Percentiles rank a stretch among this genome's conserved stretches.
Evolutionary conservation across 1,140 invertebrate species (phyloP).

Genomic region (Conus ventricosus): DNA sequence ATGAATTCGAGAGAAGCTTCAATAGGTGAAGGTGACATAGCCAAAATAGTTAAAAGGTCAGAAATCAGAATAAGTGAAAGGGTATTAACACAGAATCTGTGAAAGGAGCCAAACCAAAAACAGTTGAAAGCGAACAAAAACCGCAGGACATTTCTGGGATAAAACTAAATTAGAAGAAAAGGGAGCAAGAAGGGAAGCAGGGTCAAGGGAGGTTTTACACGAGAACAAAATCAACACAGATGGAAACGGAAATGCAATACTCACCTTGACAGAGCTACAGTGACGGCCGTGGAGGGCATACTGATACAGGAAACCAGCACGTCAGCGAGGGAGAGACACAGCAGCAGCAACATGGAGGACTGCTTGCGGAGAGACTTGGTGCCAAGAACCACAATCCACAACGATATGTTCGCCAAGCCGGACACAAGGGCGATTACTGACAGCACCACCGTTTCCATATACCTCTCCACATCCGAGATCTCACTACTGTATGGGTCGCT

Average conservation of each 20-base stretch:
- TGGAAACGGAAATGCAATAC: background rate
- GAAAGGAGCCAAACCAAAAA: too few species aligned
- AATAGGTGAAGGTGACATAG: too few species aligned
- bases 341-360: slow-evolving; percentile 50
- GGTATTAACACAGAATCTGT: too few species aligned
- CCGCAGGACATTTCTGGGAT: background rate
- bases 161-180: background rate
- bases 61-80: too few species aligned
- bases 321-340: slow-evolving; percentile 57
- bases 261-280: slow-evolving; percentile 49
- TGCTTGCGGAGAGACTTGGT: slow-evolving; percentile 52
- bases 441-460: slow-evolving; percentile 47
- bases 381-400: slow-evolving; percentile 58
- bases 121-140: background rate
- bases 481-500: background rate
- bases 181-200: background rate
- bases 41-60: too few species aligned
- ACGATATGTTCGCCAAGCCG: slow-evolving; percentile 47
- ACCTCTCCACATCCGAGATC: slow-evolving; percentile 36
- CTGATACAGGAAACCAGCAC: slow-evolving; percentile 58
- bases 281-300: slow-evolving; percentile 60
- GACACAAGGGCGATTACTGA: slow-evolving; percentile 44
- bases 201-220: too few species aligned
- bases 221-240: background rate
- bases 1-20: too few species aligned